phyloP scores from a whole-genome alignment of 64 coral and sea anemone species.

The Trachythela sp. region DNA sequence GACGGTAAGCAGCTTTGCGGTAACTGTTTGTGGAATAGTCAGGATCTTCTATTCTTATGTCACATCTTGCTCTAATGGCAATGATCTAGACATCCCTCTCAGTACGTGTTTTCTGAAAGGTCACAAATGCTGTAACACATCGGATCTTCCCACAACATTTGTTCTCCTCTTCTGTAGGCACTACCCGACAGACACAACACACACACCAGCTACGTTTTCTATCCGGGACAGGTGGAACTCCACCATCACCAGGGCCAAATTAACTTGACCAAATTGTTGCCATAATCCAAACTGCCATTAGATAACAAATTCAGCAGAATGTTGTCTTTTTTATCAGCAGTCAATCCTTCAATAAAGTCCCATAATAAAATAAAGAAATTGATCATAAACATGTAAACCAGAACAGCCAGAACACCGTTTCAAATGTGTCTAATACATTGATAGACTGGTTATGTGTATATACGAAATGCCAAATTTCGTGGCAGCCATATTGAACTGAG shows the following conservation, averaged over 20 bases:
- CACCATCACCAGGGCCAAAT: background rate
- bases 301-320: background rate
- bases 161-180: background rate
- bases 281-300: background rate
- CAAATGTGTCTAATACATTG: too few species aligned
- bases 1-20: too few species aligned
- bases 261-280: background rate
- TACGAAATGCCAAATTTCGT: too few species aligned
- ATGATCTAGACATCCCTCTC: background rate
- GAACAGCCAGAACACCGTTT: too few species aligned
- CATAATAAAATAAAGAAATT: background rate
- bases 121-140: background rate
- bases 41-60: slow-evolving; percentile 13
- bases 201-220: background rate
- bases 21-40: background rate
- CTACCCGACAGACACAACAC: background rate
- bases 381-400: too few species aligned
- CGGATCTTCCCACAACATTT: slow-evolving; percentile 10
- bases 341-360: slow-evolving; percentile 18
- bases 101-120: background rate
- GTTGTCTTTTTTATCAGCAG: background rate
- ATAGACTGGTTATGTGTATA: too few species aligned
- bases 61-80: slow-evolving; percentile 7
- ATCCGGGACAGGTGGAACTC: background rate
- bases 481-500: too few species aligned